Conservation (phyloP, 2,888 invertebrate species). For the Pharmacophagus antenor region DNA sequence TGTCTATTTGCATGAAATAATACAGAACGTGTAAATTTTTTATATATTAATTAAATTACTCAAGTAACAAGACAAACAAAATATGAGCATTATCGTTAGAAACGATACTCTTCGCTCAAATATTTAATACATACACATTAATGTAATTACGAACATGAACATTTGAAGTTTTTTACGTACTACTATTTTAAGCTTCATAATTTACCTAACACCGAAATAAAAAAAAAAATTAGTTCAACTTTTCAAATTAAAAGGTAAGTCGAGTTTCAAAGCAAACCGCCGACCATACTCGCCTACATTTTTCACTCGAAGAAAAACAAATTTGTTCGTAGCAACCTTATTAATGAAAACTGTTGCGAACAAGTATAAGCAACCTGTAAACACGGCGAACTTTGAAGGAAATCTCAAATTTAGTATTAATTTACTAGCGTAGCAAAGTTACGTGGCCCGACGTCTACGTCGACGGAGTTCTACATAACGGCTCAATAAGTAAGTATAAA, state of each 20-base stretch:
- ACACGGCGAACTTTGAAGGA: slow-evolving; percentile 29
- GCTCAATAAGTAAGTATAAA: slow-evolving; percentile 30
- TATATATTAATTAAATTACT: too few species aligned
- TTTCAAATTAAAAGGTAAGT: neutral
- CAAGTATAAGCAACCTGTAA: slow-evolving; percentile 22
- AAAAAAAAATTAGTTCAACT: neutral
- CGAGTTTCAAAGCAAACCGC: neutral
- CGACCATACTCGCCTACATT: slow-evolving; percentile 14
- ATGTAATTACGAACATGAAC: too few species aligned
- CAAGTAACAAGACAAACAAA: too few species aligned
- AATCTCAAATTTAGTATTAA: slow-evolving; percentile 31
- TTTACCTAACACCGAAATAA: neutral
- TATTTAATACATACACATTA: too few species aligned
- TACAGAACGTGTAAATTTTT: too few species aligned
- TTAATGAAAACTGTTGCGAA: slow-evolving; percentile 25
- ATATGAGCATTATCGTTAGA: too few species aligned
- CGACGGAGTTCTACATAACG: slow-evolving; percentile 27
- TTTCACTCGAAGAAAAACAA: slow-evolving; percentile 16
- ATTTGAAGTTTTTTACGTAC: too few species aligned
- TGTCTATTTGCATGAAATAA: too few species aligned
- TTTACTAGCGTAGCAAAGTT: slow-evolving; percentile 29
- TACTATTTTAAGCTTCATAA: neutral
- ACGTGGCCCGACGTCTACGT: slow-evolving; percentile 27
- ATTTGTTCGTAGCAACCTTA: slow-evolving; percentile 20
- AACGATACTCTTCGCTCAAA: too few species aligned